Conservation (phyloP, 2,113 vertebrate genomes). For the Synodontis membranacea region DNA sequence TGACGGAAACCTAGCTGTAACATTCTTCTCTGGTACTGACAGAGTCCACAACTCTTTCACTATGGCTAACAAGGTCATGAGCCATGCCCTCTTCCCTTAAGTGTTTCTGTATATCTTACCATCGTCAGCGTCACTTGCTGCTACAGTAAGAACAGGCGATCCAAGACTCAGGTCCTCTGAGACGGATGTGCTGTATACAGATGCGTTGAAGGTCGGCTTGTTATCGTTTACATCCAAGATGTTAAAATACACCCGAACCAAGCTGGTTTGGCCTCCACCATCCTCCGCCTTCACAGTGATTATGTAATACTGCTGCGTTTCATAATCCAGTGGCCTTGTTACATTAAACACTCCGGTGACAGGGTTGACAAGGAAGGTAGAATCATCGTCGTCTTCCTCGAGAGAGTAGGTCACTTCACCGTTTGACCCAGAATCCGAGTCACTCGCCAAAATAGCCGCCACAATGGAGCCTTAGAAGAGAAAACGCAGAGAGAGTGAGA, state of each 20-base stretch:
- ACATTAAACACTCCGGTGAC: slow-evolving; percentile 95
- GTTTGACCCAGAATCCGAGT: slow-evolving; percentile 87
- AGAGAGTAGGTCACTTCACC: slow-evolving; percentile 93
- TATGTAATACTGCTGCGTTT: slow-evolving; percentile 87
- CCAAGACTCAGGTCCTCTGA: slow-evolving; percentile 83
- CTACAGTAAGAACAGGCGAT: slow-evolving; percentile 79
- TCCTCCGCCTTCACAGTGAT: slow-evolving; percentile 83
- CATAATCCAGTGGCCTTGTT: slow-evolving; percentile 85
- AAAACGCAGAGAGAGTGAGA: slow-evolving; percentile 34
- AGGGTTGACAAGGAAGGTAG: slow-evolving; percentile 87
- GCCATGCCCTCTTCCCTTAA: background rate
- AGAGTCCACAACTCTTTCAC: background rate
- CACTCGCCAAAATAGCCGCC: slow-evolving; percentile 90
- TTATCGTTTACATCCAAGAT: slow-evolving; percentile 92
- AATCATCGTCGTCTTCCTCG: slow-evolving; percentile 89
- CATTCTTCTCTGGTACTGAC: background rate
- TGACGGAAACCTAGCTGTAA: background rate
- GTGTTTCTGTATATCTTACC: slow-evolving; percentile 71
- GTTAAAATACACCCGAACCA: slow-evolving; percentile 91
- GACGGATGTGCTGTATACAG: slow-evolving; percentile 81
- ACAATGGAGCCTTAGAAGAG: slow-evolving; percentile 85
- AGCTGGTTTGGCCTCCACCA: slow-evolving; percentile 83
- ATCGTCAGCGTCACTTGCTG: slow-evolving; percentile 83
- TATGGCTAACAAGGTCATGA: background rate
- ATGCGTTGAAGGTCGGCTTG: slow-evolving; percentile 78